Base-by-base conservation (phyloP, 2,888 invertebrate genomes). In the Itoplectis maculator region DNA sequence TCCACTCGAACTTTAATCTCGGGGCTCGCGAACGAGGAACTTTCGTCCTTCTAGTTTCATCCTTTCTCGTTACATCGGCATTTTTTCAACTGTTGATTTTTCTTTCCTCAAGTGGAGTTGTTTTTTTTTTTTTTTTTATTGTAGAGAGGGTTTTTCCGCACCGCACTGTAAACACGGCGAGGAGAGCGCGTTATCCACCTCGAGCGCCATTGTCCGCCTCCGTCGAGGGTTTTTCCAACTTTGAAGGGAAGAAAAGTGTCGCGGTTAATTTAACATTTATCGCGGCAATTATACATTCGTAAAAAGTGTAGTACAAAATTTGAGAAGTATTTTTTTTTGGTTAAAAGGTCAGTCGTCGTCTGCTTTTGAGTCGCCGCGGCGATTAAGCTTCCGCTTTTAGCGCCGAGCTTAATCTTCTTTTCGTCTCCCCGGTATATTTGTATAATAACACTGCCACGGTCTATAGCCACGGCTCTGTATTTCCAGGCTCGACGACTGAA, bases 401-500 rank as follows among this genome's bases (percentile, higher is more conserved):
- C n/a, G 56, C 56, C n/a, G 56, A 35, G 29, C 6, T 29, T 56
- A 56, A 29, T 56, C 11, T 56, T 35, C 56, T 56, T 56, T 56
- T 35, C n/a, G 56, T 35, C 45, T 18, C 37, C 18, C 37, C 18
- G 37, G 37, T 68, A 37, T 68, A 51, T 51, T 68, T 37, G 20
- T 54, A 56, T 56, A 42, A 59, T n/a, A 15, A 54, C 23, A 51
- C 51, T 51, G 2, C 29, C 29, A 29, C 29, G 40, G 70, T 20
- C 20, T 47, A 49, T 29, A 68, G 49, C 18, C 6, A 35, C 49
- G 68, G 35, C 49, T 23, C 40, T 3, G 29, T 5, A 47, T 73
- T 74, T 65, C 51, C n/a, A n/a, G 65, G 23, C 74, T 54, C 18
- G 51, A 51, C 40, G 54, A 73, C 51, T 23, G 54, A 77, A 77